Evolutionary conservation across 2,113 vertebrate species (phyloP).

Genomic region (Atherinomorus stipes): DNA sequence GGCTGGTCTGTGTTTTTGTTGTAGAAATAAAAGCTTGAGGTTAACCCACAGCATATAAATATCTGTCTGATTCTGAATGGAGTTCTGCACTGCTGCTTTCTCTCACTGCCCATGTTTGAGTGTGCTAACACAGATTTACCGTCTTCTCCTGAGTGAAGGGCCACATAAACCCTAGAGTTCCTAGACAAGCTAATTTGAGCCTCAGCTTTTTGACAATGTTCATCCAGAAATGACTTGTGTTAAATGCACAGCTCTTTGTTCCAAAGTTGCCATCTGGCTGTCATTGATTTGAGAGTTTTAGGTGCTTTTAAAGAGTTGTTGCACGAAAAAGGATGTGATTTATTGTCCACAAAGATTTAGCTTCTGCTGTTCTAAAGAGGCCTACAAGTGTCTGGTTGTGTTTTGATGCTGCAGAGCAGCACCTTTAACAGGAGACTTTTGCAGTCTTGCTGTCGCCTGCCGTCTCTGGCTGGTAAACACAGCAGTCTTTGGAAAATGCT

Average conservation of each 20-base stretch:
- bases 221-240: constrained; percentile 33
- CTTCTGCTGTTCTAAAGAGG: constrained; percentile 36
- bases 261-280: constrained; percentile 36
- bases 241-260: constrained; percentile 45
- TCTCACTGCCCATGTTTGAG: constrained; percentile 4
- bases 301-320: constrained; percentile 29
- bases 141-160: constrained; percentile 16
- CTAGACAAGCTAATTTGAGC: constrained; percentile 58
- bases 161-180: constrained; percentile 43
- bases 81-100: constrained; percentile 19
- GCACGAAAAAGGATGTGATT: constrained; percentile 18
- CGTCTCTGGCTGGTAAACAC: constrained; percentile 75
- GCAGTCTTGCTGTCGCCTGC: constrained; percentile 67
- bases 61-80: constrained; percentile 18
- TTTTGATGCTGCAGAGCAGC: constrained; percentile 41
- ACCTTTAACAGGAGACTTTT: constrained; percentile 61
- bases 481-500: constrained; percentile 78
- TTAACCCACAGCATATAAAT: constrained; percentile 33
- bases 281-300: constrained; percentile 30
- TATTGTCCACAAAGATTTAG: constrained; percentile 27
- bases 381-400: constrained; percentile 21
- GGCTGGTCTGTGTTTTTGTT: constrained; percentile 14
- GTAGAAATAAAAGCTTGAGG: constrained; percentile 28
- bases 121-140: constrained; percentile 33
- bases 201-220: constrained; percentile 28